Conservation (phyloP, 2,113 vertebrate genomes). For the Cervus canadensis region DNA sequence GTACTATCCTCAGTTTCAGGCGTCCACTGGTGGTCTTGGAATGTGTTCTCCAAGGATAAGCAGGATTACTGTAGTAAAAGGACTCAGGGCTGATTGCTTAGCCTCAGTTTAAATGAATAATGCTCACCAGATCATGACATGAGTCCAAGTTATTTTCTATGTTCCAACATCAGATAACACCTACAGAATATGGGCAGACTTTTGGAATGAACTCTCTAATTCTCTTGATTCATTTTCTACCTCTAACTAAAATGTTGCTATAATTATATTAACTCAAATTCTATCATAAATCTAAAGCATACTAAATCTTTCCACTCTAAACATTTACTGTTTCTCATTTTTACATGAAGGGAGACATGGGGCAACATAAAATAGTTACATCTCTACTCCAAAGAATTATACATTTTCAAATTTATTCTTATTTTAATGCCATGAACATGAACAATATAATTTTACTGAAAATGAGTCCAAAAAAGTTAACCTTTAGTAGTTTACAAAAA, state of each 20-base stretch:
- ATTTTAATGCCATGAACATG: not conserved
- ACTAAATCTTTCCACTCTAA: not conserved
- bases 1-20: not conserved
- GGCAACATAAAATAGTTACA: not conserved
- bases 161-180: not conserved
- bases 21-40: not conserved
- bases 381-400: not conserved
- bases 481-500: not conserved
- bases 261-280: not conserved
- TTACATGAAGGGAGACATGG: not conserved
- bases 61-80: not conserved
- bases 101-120: not conserved
- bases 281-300: not conserved
- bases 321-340: not conserved
- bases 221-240: not conserved
- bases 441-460: not conserved
- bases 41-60: not conserved
- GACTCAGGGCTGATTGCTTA: not conserved
- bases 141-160: not conserved
- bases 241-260: not conserved
- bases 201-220: not conserved
- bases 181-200: not conserved
- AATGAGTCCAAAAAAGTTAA: not conserved
- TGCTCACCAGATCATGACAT: accelerated
- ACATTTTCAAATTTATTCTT: not conserved